Evolutionary conservation across 2,797 vertebrate species (phyloP), one percentile per base, ranked within the genome.

Genomic region (Erethizon dorsatum): DNA sequence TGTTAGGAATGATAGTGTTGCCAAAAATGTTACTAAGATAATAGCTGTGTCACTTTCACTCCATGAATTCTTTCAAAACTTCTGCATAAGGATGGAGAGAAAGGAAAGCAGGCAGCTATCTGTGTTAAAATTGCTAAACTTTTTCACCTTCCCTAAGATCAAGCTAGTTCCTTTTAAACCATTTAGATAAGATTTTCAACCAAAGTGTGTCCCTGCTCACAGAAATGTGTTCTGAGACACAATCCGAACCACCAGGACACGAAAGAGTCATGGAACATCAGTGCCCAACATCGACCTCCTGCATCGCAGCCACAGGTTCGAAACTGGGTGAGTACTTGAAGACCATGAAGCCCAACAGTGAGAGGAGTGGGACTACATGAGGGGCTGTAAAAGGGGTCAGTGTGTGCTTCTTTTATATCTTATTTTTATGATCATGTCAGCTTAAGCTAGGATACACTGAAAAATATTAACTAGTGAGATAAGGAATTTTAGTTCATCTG

Each of bases 201-300:
- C 1, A 8, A 37, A 31, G 18, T 1, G 12, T 63, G 11, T 13
- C 22, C 37, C 28, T 50, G 24, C 7, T n/a, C 11, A 28, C 33
- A 14, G 52, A 59, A 56, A 13, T 11, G 6, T 54, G 33, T 28
- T 20, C 83, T 9, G 47, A 57, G 22, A 61, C 4, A 2, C 28
- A n/a, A 41, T 14, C 28, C 0, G 61, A 59, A 15, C 20, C 59
- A 24, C 4, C 18, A 4, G 33, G 15, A 20, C 5, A 2, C 5
- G 0, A 4, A 33, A 15, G 26, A 7, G 17, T 6, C 1, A 2
- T 1, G 6, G 0, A 28, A 1, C 4, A 7, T 31, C 78, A 6
- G 1, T 11, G 13, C 0, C 4, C 18, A 28, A 15, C 0, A 2
- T n/a, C 41, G 1, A 15, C 2, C 0, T 15, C 9, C 63, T n/a